A percentile compares a stretch with the other conserved stretches of the same genome.
Conservation (phyloP, 2,113 vertebrate species). For the Xiphias gladius region DNA sequence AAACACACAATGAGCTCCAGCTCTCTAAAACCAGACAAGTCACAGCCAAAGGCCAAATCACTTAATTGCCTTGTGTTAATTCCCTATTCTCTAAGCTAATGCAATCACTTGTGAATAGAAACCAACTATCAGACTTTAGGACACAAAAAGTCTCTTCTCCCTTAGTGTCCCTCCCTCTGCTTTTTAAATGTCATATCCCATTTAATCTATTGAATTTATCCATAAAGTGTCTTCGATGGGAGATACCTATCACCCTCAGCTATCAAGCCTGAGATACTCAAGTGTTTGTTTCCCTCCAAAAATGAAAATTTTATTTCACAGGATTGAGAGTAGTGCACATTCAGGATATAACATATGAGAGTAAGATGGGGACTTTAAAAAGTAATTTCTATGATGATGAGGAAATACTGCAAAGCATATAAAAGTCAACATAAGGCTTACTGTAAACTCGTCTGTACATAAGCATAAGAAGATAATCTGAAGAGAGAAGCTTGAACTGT, state of each 20-base stretch:
- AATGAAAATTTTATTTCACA: constrained; percentile 1
- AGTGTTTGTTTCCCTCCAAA: not conserved
- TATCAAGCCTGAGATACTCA: not conserved
- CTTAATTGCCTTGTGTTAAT: constrained; percentile 82
- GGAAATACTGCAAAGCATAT: not conserved
- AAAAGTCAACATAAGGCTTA: constrained; percentile 18
- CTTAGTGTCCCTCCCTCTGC: constrained; percentile 15
- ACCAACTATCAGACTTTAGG: constrained; percentile 68
- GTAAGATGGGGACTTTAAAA: not conserved
- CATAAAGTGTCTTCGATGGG: constrained; percentile 19
- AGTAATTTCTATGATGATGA: constrained; percentile 2
- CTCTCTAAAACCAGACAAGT: constrained; percentile 71
- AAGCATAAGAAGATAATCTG: constrained; percentile 48
- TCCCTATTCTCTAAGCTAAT: constrained; percentile 77
- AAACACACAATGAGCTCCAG: constrained; percentile 65
- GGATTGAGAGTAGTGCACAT: not conserved
- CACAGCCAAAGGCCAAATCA: constrained; percentile 81
- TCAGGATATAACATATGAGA: constrained; percentile 35
- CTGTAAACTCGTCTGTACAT: constrained; percentile 13
- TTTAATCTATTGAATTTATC: constrained; percentile 57
- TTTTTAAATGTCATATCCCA: constrained; percentile 64
- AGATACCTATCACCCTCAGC: constrained; percentile 23
- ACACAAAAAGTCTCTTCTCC: constrained; percentile 51
- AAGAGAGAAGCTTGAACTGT: constrained; percentile 35
- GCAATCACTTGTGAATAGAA: constrained; percentile 82